These are phyloP conservation scores for Aspidiotus rigidus DNA, from an alignment of 2,888 invertebrate species.

Conservation along the genomic window DNA sequence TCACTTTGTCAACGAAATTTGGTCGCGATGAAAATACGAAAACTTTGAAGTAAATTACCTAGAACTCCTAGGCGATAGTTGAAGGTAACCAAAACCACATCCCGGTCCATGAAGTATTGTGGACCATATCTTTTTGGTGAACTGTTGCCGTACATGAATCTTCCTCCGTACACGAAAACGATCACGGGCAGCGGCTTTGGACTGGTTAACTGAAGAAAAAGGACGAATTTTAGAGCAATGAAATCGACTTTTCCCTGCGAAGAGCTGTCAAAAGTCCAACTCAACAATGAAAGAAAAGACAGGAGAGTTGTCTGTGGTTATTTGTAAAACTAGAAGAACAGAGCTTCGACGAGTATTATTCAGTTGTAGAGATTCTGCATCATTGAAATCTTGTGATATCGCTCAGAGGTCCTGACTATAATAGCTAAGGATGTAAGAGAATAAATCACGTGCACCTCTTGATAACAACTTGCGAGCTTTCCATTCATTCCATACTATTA, in stretches of 20 bases:
- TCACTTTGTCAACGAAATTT: too few relatives aligned
- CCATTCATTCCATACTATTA: background rate
- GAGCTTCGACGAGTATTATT: too few relatives aligned
- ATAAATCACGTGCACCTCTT: background rate
- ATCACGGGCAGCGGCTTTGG: constrained; percentile 40
- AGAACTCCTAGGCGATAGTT: constrained; percentile 42
- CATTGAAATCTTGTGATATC: too few relatives aligned
- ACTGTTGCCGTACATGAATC: constrained; percentile 53
- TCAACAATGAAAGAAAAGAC: background rate
- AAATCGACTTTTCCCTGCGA: background rate
- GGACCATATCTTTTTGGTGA: constrained; percentile 46
- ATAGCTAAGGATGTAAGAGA: too few relatives aligned
- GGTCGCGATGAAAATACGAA: too few relatives aligned
- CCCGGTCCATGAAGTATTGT: constrained; percentile 53
- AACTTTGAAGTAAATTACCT: too few relatives aligned
- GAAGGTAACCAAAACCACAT: constrained; percentile 44
- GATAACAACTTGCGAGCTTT: background rate
- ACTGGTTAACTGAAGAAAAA: background rate
- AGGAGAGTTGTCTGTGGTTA: too few relatives aligned
- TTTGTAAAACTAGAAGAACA: too few relatives aligned
- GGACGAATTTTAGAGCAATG: background rate
- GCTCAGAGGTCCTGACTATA: too few relatives aligned
- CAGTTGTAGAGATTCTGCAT: too few relatives aligned
- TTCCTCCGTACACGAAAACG: constrained; percentile 47
- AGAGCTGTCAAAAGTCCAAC: too few relatives aligned